phyloP scores from a whole-genome alignment of 2,888 invertebrate species.

The Noctua pronuba region DNA sequence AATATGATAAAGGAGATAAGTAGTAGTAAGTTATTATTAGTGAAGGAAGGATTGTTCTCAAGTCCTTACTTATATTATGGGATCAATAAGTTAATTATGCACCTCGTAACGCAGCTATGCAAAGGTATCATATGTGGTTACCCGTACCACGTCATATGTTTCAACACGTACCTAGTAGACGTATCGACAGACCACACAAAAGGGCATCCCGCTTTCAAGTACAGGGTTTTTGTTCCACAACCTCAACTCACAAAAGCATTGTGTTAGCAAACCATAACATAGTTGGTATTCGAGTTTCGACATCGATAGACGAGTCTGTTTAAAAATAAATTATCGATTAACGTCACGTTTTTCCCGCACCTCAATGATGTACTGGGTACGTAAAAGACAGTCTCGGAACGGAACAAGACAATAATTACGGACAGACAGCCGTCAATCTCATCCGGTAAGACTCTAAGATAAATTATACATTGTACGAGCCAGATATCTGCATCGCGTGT shows the following conservation, averaged over 20 bases:
- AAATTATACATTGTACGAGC: slow-evolving; percentile 72
- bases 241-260: slow-evolving; percentile 19
- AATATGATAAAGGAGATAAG: not conserved
- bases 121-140: not conserved
- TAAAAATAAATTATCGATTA: slow-evolving; percentile 45
- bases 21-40: not conserved
- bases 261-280: slow-evolving; percentile 13
- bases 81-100: not conserved
- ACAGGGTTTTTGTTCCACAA: slow-evolving; percentile 8
- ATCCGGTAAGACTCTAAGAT: slow-evolving; percentile 67
- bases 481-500: slow-evolving; percentile 72
- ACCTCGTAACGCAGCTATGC: too few species aligned
- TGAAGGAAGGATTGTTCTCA: not conserved
- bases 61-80: not conserved
- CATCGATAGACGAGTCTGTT: not conserved
- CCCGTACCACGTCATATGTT: slow-evolving; percentile 3
- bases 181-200: slow-evolving; percentile 42
- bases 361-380: slow-evolving; percentile 25
- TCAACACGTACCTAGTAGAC: not conserved
- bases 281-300: slow-evolving; percentile 5
- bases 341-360: slow-evolving; percentile 22
- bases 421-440: slow-evolving; percentile 63
- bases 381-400: slow-evolving; percentile 27
- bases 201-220: slow-evolving; percentile 25
- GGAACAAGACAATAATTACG: slow-evolving; percentile 56